A percentile compares a stretch with the other conserved stretches of the same genome.
Conservation (phyloP, 1,140 invertebrate genomes). For the silkworm (Bombyx mori) region DNA sequence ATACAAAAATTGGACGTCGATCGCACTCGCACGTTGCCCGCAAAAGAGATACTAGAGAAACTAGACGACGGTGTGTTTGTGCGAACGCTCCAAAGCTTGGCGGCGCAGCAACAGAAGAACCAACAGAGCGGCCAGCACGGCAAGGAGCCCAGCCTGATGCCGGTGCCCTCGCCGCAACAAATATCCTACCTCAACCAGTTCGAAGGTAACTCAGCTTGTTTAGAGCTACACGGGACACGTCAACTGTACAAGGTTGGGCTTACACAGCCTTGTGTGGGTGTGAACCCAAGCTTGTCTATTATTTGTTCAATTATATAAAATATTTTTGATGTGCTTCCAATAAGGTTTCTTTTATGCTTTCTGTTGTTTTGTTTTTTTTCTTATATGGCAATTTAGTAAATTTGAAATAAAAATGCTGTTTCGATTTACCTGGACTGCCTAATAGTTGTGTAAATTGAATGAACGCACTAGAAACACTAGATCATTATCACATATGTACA, state of each 20-base stretch:
- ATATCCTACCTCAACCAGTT: constrained; percentile 96
- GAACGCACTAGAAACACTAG: too few relatives aligned
- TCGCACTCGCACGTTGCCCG: constrained; percentile 30
- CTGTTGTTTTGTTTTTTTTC: too few relatives aligned
- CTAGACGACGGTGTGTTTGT: constrained; percentile 85
- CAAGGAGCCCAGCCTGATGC: constrained; percentile 94
- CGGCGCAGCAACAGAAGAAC: constrained; percentile 81
- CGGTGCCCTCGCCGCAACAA: constrained; percentile 95
- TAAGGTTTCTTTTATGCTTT: too few relatives aligned
- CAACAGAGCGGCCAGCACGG: constrained; percentile 51
- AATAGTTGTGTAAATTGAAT: too few relatives aligned
- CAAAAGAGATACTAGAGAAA: constrained; percentile 63
- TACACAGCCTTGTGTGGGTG: not conserved
- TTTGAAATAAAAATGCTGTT: too few relatives aligned
- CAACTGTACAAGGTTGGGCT: constrained; percentile 11
- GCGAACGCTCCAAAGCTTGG: constrained; percentile 82
- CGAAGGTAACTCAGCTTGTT: constrained; percentile 75
- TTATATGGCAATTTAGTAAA: too few relatives aligned
- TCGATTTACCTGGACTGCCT: too few relatives aligned
- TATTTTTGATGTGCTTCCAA: too few relatives aligned
- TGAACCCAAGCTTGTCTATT: too few relatives aligned
- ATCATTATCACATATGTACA: too few relatives aligned
- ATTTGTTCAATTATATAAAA: too few relatives aligned
- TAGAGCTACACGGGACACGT: constrained; percentile 19
- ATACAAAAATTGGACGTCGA: constrained; percentile 6